phyloP scores from a whole-genome alignment of 2,888 invertebrate genomes.

The Antheraea yamamai region DNA sequence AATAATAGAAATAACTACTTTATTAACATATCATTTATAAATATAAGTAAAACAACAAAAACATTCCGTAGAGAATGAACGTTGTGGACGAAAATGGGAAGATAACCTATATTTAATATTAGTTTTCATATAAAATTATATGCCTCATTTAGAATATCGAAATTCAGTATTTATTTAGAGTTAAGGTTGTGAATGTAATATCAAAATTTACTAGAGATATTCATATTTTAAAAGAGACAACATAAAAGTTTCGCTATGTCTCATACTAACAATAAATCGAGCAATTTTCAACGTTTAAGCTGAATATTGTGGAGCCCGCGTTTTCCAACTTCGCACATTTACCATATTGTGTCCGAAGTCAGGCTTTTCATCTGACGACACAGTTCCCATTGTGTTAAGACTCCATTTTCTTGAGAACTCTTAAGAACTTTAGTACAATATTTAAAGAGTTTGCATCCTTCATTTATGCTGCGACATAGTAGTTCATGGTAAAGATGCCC shows the following conservation, averaged over 20 bases:
- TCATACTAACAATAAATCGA: slow-evolving; percentile 41
- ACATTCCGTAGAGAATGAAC: no score
- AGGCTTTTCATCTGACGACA: slow-evolving; percentile 14
- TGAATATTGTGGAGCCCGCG: slow-evolving; percentile 24
- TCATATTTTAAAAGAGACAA: neutral
- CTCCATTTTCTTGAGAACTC: neutral
- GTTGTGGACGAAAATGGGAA: no score
- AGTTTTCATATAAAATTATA: no score
- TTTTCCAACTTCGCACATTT: slow-evolving; percentile 20
- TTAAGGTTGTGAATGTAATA: neutral
- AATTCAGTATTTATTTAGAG: neutral
- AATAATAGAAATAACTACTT: no score
- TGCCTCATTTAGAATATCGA: neutral
- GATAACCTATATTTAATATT: no score
- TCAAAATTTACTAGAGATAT: neutral
- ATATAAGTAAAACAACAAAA: no score
- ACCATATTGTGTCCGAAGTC: slow-evolving; percentile 13
- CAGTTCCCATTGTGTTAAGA: slow-evolving; percentile 10
- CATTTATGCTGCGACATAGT: neutral
- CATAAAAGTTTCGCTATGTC: slow-evolving; percentile 18
- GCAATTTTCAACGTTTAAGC: slow-evolving; percentile 34
- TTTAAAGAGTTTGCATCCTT: neutral
- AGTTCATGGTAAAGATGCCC: neutral
- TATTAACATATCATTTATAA: no score
- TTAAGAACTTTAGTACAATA: neutral